phyloP scores from a whole-genome alignment of 2,113 vertebrate genomes.

The Origma solitaria region DNA sequence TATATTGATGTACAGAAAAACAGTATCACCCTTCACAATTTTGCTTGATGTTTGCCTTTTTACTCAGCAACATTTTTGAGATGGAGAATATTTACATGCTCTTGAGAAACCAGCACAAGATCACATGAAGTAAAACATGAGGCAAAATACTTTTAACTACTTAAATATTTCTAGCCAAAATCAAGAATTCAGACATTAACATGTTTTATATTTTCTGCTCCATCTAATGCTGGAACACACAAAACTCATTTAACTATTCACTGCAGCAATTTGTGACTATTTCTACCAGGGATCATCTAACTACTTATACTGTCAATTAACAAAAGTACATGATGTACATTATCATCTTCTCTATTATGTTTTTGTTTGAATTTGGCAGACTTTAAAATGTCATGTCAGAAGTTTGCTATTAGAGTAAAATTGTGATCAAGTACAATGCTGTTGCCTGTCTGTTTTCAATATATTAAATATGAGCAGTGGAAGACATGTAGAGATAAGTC shows the following conservation, averaged over 20 bases:
- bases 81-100: neutral
- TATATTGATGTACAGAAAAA: neutral
- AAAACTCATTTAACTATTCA: neutral
- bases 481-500: neutral
- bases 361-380: neutral
- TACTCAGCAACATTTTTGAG: neutral
- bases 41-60: neutral
- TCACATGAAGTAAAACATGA: neutral
- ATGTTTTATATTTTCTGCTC: neutral
- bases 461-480: neutral
- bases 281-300: neutral
- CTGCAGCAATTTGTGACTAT: neutral
- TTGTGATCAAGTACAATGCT: neutral
- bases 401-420: neutral
- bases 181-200: neutral
- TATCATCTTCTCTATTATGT: neutral
- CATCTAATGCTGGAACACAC: neutral
- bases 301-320: neutral
- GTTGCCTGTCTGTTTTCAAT: neutral
- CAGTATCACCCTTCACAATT: neutral
- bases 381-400: neutral
- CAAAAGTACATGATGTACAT: neutral
- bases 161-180: neutral
- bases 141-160: neutral
- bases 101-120: neutral